Conservation (phyloP, 2,113 vertebrate species). For the Danio rerio region GRCz12tu NC_133200.1:21617501-21618000, state of each 20-base stretch:
- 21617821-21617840: no score
- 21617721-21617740: background rate
- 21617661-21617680: background rate
- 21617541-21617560: constrained; percentile 21
- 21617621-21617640: constrained; percentile 3
- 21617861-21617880: no score
- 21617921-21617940: no score
- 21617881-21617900: no score
- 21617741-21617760: background rate
- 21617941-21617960: no score
- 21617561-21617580: constrained; percentile 40
- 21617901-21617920: no score
- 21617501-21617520: constrained; percentile 52
- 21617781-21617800: no score
- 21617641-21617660: constrained; percentile 20
- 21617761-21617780: background rate
- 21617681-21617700: background rate
- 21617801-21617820: no score
- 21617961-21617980: no score
- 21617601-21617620: constrained; percentile 49
- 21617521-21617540: constrained; percentile 44
- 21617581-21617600: constrained; percentile 44
- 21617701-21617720: constrained; percentile 13
- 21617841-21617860: no score
- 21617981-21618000: no score